Evolutionary conservation across 1,140 invertebrate genomes (phyloP), one percentile per base, ranked within the genome.

Genomic region (Drosophila malerkotliana): DNA sequence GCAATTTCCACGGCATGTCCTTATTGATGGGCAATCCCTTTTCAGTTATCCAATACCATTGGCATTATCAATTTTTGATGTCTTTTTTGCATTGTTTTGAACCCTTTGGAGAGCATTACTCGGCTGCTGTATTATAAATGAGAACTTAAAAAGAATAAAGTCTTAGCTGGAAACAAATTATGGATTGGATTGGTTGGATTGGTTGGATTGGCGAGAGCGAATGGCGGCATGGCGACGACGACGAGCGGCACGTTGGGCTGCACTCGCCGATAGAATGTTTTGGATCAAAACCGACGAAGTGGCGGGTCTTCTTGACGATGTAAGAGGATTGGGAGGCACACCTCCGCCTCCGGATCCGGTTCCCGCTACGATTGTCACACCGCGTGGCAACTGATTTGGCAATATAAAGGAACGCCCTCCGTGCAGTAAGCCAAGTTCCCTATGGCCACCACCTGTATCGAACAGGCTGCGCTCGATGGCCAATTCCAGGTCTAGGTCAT

Each of bases 21-120:
- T 67, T 51, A 87, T 88, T 87, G 82, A 87, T 75, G 74, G 77
- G 58, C 79, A 52, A 81, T 87, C 82, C 82, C 66, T 82, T 87
- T 77, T 79, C 68, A 58, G 62, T 73, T 79, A 72, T 62, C 48
- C 61, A 71, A 64, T 62, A 14, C 44, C 44, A 18, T 49, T 49
- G 34, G 66, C 67, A 61, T 76, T 87, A 88, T 87, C 83, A 87
- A 87, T 87, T 72, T 87, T 82, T 88, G 71, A 87, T 85, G 67
- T 21, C 60, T 57, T 44, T 41, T 41, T 41, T 41, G 12, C 39
- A 32, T 32, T 32, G 9, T 47, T 56, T 58, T 26, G 3, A 75
- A 78, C 62, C 75, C 84, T 82, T 87, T 79, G 44, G 44, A 3
- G 18, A 10, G 15, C 44, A 15, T 47, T 10, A 21, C 21, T 4